phyloP scores from a whole-genome alignment of 2,113 vertebrate species.

The Buteo buteo region DNA sequence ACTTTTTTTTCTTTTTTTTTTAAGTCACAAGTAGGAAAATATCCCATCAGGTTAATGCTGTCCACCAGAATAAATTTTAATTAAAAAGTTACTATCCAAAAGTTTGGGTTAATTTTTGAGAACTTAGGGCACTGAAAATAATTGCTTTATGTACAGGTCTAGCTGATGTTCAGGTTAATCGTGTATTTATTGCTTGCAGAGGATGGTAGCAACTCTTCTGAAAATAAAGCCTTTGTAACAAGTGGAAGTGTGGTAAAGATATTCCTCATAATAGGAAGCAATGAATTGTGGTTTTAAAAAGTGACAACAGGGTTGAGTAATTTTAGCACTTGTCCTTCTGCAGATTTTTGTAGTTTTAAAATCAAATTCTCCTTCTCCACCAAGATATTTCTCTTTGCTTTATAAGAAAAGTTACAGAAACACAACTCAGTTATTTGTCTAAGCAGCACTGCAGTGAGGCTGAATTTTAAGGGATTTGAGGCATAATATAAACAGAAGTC shows the following conservation, averaged over 20 bases:
- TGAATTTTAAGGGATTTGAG: not conserved
- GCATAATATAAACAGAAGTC: not conserved
- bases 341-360: not conserved
- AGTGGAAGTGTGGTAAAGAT: not conserved
- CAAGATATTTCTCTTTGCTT: not conserved
- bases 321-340: not conserved
- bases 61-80: not conserved
- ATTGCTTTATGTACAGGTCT: not conserved
- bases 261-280: not conserved
- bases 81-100: not conserved
- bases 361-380: not conserved
- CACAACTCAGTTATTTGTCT: not conserved
- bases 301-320: not conserved
- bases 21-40: not conserved
- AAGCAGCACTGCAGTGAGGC: not conserved
- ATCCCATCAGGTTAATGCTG: not conserved
- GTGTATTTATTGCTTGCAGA: not conserved
- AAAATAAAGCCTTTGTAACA: not conserved
- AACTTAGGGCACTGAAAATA: not conserved
- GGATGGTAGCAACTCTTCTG: not conserved
- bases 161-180: not conserved
- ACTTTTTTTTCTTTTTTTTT: not conserved
- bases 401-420: not conserved
- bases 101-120: not conserved
- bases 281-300: not conserved